These are phyloP conservation scores for Ephialtes manifestator DNA, from an alignment of 2,888 invertebrate species.

Conservation along the genomic window DNA sequence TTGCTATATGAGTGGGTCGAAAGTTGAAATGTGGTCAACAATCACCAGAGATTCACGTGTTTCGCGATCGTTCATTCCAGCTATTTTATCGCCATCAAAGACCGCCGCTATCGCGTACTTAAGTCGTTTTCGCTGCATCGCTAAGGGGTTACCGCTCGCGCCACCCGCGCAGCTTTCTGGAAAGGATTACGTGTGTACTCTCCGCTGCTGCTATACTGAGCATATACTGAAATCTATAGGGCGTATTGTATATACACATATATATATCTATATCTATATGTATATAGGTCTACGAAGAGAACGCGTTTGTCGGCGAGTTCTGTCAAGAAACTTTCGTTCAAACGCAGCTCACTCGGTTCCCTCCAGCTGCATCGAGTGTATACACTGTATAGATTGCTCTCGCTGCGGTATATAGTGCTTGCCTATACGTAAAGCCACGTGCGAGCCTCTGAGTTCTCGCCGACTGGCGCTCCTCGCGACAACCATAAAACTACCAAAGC, in stretches of 20 bases:
- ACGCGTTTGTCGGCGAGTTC: constrained; percentile 63
- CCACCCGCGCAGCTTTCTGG: constrained; percentile 54
- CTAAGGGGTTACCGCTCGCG: no score
- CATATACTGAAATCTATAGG: constrained; percentile 12
- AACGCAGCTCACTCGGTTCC: constrained; percentile 29
- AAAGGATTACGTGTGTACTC: constrained; percentile 48
- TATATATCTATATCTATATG: constrained; percentile 18
- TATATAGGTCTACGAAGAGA: constrained; percentile 23
- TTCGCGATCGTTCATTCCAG: constrained; percentile 42
- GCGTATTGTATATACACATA: background rate
- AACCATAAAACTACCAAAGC: constrained; percentile 39
- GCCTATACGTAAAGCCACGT: constrained; percentile 37
- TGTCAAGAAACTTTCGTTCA: constrained; percentile 55
- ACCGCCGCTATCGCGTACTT: constrained; percentile 58
- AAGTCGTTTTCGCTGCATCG: constrained; percentile 25
- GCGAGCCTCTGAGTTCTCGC: constrained; percentile 14
- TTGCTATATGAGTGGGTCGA: constrained; percentile 11
- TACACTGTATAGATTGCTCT: constrained; percentile 45
- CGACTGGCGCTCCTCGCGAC: constrained; percentile 11
- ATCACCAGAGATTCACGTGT: constrained; percentile 38
- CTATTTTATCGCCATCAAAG: constrained; percentile 65
- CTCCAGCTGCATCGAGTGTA: constrained; percentile 56
- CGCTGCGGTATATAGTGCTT: constrained; percentile 43
- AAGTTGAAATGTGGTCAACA: constrained; percentile 26
- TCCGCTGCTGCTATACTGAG: background rate